Evolutionary conservation across 2,113 vertebrate genomes (phyloP).

Genomic region (Tragelaphus buxtoni): DNA sequence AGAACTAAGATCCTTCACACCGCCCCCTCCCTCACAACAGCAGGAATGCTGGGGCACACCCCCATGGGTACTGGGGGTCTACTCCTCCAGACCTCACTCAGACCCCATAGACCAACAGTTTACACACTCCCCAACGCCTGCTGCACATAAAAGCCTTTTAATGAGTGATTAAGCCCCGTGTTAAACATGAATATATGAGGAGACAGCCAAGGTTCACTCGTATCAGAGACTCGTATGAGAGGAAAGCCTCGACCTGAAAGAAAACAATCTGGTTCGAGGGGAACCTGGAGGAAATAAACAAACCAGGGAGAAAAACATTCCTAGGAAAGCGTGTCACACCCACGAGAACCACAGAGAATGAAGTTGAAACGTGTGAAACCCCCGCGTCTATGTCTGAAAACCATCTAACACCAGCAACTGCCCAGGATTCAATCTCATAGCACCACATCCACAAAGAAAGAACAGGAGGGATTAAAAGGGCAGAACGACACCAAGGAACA

Average conservation of each 20-base stretch:
- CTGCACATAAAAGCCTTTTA: background rate
- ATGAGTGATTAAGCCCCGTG: background rate
- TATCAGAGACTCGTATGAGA: rapidly evolving
- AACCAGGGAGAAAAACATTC: background rate
- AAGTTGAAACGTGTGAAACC: rapidly evolving
- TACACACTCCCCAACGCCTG: rapidly evolving
- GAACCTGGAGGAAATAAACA: background rate
- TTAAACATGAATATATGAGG: rapidly evolving
- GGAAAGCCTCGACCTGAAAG: rapidly evolving
- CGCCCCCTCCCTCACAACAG: rapidly evolving
- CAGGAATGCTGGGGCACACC: background rate
- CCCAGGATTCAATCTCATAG: rapidly evolving
- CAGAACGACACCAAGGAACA: background rate
- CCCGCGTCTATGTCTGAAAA: background rate
- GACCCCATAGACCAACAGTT: background rate
- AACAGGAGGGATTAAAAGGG: background rate
- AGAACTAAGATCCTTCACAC: background rate
- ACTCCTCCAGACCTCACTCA: rapidly evolving
- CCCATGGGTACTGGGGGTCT: background rate
- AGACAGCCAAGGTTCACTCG: rapidly evolving
- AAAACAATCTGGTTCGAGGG: background rate
- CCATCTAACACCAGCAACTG: no score
- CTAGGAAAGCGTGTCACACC: rapidly evolving
- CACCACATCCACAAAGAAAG: background rate
- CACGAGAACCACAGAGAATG: background rate